Evolutionary conservation across 2,113 vertebrate species (phyloP).

Genomic region (Strix uralensis): DNA sequence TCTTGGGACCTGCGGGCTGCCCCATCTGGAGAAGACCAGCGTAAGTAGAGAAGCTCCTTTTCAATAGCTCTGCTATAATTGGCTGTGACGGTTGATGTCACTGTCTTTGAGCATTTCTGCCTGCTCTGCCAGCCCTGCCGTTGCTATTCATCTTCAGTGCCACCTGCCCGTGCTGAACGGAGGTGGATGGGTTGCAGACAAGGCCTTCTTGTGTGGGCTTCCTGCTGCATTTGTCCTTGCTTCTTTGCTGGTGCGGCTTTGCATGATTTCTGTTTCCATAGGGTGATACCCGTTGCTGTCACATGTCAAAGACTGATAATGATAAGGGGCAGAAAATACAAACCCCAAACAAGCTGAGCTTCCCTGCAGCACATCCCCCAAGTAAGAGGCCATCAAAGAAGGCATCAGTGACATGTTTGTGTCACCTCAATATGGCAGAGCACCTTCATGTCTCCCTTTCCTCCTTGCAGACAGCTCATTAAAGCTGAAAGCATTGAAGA

Average conservation of each 20-base stretch:
- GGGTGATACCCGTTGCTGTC: not conserved
- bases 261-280: not conserved
- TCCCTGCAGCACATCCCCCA: not conserved
- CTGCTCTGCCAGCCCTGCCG: not conserved
- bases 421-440: not conserved
- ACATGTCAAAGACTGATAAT: not conserved
- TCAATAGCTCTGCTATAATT: not conserved
- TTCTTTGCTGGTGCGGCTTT: not conserved
- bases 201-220: not conserved
- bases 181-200: not conserved
- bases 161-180: not conserved
- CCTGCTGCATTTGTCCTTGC: not conserved
- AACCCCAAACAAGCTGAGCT: not conserved
- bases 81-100: not conserved
- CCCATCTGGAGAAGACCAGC: not conserved
- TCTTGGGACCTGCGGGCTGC: not conserved
- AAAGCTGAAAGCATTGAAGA: not conserved
- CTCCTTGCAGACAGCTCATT: constrained; percentile 17
- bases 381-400: not conserved
- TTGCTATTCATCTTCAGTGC: not conserved
- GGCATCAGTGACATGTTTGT: not conserved
- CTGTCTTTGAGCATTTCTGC: not conserved
- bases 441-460: not conserved
- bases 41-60: not conserved
- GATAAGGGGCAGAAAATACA: not conserved